Conservation (phyloP, 2,797 vertebrate species). For the Morelia viridis region DNA sequence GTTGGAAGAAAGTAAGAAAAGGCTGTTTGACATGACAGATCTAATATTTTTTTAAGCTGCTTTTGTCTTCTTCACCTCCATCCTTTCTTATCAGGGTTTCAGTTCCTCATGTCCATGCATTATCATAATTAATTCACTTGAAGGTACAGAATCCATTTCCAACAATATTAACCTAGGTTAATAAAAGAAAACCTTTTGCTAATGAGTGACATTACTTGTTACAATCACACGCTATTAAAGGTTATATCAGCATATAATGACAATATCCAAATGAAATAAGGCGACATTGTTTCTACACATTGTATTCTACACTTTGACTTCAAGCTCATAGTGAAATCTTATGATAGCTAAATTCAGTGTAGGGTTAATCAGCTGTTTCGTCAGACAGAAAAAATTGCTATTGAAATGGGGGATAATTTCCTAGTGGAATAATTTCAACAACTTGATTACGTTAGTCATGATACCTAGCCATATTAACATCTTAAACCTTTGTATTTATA, state of each 20-base stretch:
- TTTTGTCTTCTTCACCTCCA: background rate
- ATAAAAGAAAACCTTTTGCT: slow-evolving; percentile 55
- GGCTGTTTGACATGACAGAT: background rate
- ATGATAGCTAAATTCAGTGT: slow-evolving; percentile 62
- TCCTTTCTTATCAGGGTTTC: background rate
- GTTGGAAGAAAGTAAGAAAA: background rate
- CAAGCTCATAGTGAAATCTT: slow-evolving; percentile 60
- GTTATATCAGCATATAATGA: slow-evolving; percentile 56
- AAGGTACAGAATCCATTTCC: background rate
- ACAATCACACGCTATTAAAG: slow-evolving; percentile 58
- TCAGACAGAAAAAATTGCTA: slow-evolving; percentile 64
- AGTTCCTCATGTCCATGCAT: slow-evolving; percentile 15
- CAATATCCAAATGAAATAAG: slow-evolving; percentile 59
- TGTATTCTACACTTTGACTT: slow-evolving; percentile 44
- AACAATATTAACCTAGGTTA: slow-evolving; percentile 49
- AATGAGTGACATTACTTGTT: slow-evolving; percentile 41
- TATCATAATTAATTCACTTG: slow-evolving; percentile 20
- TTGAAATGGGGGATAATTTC: slow-evolving; percentile 64
- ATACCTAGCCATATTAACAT: slow-evolving; percentile 62
- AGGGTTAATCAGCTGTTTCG: slow-evolving; percentile 66
- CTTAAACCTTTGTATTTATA: slow-evolving; percentile 65
- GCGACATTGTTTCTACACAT: slow-evolving; percentile 45
- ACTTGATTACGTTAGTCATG: slow-evolving; percentile 67
- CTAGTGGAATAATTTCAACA: slow-evolving; percentile 65
- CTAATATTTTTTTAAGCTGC: background rate